Evolutionary conservation across 2,888 invertebrate genomes (phyloP).

Genomic region (Callimorpha dominula): DNA sequence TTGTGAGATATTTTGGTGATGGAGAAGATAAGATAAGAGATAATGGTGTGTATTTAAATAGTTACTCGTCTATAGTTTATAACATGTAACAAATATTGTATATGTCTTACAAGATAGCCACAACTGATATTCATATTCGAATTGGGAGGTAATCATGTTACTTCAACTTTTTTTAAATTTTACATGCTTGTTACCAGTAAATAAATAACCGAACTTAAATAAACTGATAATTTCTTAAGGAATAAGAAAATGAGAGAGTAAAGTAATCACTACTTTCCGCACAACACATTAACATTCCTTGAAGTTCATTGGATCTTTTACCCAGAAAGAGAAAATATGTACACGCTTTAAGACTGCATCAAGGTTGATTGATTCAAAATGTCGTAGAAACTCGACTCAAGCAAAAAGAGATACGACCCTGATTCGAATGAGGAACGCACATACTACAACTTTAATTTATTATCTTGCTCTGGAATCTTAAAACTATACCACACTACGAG

Average conservation of each 20-base stretch:
- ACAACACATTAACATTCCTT: slow-evolving; percentile 26
- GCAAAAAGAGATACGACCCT: slow-evolving; percentile 3
- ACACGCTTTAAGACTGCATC: slow-evolving; percentile 14
- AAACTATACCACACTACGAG: neutral
- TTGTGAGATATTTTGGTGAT: slow-evolving; percentile 1
- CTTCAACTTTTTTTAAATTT: neutral
- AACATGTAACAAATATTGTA: neutral
- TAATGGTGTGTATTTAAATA: neutral
- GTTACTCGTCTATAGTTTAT: neutral
- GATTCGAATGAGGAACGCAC: slow-evolving; percentile 2
- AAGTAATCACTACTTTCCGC: slow-evolving; percentile 14
- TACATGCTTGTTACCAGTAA: neutral
- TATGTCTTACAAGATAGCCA: neutral
- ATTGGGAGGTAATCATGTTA: neutral
- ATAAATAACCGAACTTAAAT: too few species aligned
- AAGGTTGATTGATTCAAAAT: slow-evolving; percentile 17
- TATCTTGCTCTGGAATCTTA: neutral
- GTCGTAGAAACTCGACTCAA: slow-evolving; percentile 8
- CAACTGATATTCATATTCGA: neutral
- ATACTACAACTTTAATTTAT: neutral
- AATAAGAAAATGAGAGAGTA: slow-evolving; percentile 13
- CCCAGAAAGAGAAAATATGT: slow-evolving; percentile 22
- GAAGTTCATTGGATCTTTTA: slow-evolving; percentile 21
- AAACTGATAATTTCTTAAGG: slow-evolving; percentile 10
- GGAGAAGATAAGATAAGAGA: slow-evolving; percentile 7